phyloP scores from a whole-genome alignment of 2,113 vertebrate species.

The Pitta sordida region DNA sequence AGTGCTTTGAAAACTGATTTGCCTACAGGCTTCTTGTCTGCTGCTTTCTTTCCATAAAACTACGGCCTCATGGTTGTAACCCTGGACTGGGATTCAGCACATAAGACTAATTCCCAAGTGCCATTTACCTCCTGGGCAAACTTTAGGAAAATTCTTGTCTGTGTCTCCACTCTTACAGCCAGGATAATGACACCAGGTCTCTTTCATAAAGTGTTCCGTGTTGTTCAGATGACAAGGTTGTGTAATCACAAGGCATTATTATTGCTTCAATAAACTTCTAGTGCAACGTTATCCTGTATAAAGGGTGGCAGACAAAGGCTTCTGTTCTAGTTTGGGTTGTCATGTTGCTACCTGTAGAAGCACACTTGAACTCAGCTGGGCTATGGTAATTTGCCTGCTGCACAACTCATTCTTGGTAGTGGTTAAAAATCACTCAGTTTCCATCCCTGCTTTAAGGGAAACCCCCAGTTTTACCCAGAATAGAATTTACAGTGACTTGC shows the following conservation, averaged over 20 bases:
- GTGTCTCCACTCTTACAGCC: background rate
- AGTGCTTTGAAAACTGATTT: conserved; percentile 52
- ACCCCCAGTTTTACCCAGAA: background rate
- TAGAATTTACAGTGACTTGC: background rate
- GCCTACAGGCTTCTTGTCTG: conserved; percentile 37
- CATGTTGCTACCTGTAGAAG: background rate
- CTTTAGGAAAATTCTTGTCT: conserved; percentile 54
- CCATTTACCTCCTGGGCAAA: background rate
- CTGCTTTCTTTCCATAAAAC: background rate
- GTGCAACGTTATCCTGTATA: background rate
- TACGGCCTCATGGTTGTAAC: background rate
- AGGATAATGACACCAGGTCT: background rate
- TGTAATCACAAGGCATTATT: background rate
- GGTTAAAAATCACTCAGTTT: background rate
- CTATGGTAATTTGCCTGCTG: background rate
- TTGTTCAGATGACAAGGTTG: background rate
- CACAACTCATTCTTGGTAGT: background rate
- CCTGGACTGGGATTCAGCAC: background rate
- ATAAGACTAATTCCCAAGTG: conserved; percentile 9
- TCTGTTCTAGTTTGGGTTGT: background rate
- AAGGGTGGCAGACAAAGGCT: conserved; percentile 8
- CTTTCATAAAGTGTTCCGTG: background rate
- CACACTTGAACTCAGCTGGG: background rate
- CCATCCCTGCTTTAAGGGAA: background rate
- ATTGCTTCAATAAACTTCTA: background rate